Evolutionary conservation across 2,113 vertebrate genomes (phyloP), one percentile per base, ranked within the genome.

Genomic region (Pollachius pollachius): DNA sequence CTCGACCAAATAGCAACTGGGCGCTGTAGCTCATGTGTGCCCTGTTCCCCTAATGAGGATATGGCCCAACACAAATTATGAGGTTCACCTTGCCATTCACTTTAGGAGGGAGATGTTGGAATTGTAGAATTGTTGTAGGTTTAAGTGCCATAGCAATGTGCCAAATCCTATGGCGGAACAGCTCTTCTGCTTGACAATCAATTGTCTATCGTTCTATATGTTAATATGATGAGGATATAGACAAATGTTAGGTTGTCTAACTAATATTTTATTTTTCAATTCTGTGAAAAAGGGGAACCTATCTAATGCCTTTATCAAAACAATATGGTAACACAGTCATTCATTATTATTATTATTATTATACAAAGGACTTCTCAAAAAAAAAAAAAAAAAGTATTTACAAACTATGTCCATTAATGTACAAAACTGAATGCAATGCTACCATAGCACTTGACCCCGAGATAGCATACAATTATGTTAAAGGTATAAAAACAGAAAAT

Each of bases 251-350:
- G 12, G 21, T 72, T 78, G 73, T 81, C 34, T 76, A 76, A 75
- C 34, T 74, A 34, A 65, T 67, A 74, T 23, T 88, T 85, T 87
- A 89, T 85, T 92, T 84, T 87, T n/a, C 74, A 88, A 82, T 77
- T 91, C 88, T 91, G 88, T 90, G 90, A 91, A 92, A 85, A 85
- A 80, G 66, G 79, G 68, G 69, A 86, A 83, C 48, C 64, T 65
- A 78, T 73, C 67, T 57, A 69, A 79, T 64, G 81, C 61, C 62
- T 84, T 69, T 82, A 86, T 77, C 84, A 84, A 85, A 84, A 78
- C 65, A 81, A 67, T 37, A 30, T 16, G 73, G 12, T 48, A 72
- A 73, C 21, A 70, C 57, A 81, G 78, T 79, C 67, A 85, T 67
- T 82, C 69, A 78, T 67, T 76, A 67, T 67, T n/a, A n/a, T n/a